phyloP scores from a whole-genome alignment of 2,797 vertebrate species.

The Apodemus agrarius region DNA sequence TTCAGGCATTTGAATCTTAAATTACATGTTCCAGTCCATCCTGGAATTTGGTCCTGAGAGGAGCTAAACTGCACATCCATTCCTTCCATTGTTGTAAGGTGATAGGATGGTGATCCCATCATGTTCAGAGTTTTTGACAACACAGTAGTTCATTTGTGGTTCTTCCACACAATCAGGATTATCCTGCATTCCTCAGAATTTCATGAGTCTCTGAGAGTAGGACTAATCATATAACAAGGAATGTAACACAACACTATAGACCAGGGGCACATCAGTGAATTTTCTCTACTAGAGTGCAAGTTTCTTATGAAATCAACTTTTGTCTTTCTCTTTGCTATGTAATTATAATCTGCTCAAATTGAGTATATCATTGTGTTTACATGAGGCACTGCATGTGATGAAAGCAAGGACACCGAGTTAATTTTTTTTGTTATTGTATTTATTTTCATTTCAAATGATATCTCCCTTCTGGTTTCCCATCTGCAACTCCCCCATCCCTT shows the following conservation, averaged over 20 bases:
- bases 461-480: too few species aligned
- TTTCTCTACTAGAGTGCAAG: neutral
- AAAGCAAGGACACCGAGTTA: too few species aligned
- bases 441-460: too few species aligned
- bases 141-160: neutral
- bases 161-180: neutral
- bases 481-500: too few species aligned
- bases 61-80: neutral
- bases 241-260: rapidly evolving
- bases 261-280: neutral
- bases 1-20: neutral
- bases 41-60: neutral
- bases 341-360: neutral
- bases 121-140: neutral
- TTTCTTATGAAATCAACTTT: neutral
- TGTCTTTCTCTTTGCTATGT: neutral
- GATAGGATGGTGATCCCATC: neutral
- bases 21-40: neutral
- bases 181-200: neutral
- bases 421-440: too few species aligned
- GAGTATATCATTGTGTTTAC: neutral
- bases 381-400: neutral
- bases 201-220: neutral
- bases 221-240: neutral
- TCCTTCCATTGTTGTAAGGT: neutral